Evolutionary conservation across 2,113 vertebrate species (phyloP).

Genomic region (Corvus cornix): DNA sequence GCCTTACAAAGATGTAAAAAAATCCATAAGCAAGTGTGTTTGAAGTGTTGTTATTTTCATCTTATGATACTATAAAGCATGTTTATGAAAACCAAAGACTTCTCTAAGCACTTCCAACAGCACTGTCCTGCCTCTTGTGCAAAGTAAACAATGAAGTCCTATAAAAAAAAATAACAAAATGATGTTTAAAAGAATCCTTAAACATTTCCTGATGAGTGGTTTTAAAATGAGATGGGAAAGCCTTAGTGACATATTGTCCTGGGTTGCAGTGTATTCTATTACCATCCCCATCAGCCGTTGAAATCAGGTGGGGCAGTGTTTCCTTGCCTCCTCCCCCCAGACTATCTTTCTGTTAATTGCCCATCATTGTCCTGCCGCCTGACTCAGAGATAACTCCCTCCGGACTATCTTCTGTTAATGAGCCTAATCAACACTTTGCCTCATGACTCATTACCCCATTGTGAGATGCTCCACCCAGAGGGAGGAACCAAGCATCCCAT

Average conservation of each 20-base stretch:
- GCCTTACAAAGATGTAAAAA: neutral
- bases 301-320: too few species aligned
- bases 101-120: neutral
- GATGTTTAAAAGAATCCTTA: neutral
- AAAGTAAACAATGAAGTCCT: neutral
- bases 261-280: too few species aligned
- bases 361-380: too few species aligned
- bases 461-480: too few species aligned
- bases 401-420: too few species aligned
- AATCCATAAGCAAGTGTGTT: neutral
- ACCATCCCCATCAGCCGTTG: too few species aligned
- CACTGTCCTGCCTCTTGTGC: neutral
- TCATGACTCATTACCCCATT: too few species aligned
- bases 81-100: neutral
- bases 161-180: neutral
- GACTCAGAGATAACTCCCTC: too few species aligned
- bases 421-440: too few species aligned
- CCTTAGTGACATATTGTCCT: neutral
- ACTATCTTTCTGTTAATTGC: too few species aligned
- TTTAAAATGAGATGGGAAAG: neutral
- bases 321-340: too few species aligned
- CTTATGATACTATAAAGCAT: neutral
- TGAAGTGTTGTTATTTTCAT: neutral
- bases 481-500: too few species aligned
- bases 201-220: neutral